Base-by-base conservation (phyloP, 2,888 invertebrate genomes). In the Elmis aenea region DNA sequence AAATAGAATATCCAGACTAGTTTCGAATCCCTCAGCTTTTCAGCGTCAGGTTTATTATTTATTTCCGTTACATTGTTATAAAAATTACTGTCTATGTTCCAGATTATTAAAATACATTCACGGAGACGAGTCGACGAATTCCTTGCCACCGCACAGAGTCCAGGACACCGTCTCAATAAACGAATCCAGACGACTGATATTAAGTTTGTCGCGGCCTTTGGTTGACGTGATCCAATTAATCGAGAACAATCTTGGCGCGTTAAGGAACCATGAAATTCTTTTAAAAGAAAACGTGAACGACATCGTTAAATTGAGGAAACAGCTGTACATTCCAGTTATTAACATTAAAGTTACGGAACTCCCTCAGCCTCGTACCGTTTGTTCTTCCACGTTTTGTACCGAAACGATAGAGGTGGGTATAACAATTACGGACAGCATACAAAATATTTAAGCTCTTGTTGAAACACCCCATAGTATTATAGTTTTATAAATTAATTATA, bases 151-250 rank as follows among this genome's bases (percentile, higher is more conserved):
- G 0, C 62, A 61, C 31, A 36, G 43, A 22, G 47, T 61, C 3
- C 38, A 50, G 27, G 51, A 50, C 27, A 59, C 60, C 1, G 36
- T 50, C 10, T 55, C 55, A 5, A 47, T 61, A 3, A 61, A 61
- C 13, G 58, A 61, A 37, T 57, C 58, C 2, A 35, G 59, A 14
- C 44, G 58, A 32, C 33, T 57, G 11, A 58, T 62, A 13, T 44
- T 46, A 10, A 53, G 59, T 13, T 33, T 62, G 13, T 40, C 55
- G 0, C 51, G 57, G 41, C 62, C 62, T 2, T 41, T 62, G 39
- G 54, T 57, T 3, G 61, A 62, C 23, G 58, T 61, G 15, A 46
- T 55, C 3, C 54, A 61, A 38, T 38, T 57, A 5, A 55, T 62
- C 11, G 35, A 50, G 11, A 54, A 57, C 24, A 62, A 61, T 34